Evolutionary conservation across 2,888 invertebrate species (phyloP).

Genomic region (Catonia carolina): DNA sequence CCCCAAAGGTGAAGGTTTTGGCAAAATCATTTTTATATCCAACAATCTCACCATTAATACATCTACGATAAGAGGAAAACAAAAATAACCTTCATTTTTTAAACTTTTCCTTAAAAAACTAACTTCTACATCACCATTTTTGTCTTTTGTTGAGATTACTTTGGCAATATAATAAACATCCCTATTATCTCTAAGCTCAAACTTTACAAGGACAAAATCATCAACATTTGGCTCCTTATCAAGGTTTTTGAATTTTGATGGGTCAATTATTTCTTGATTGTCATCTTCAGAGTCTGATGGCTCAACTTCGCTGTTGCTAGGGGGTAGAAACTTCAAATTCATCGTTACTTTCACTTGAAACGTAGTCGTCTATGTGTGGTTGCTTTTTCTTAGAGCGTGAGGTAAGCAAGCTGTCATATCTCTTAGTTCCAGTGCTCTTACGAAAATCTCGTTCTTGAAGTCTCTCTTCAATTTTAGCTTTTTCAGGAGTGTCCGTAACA

Average conservation of each 20-base stretch:
- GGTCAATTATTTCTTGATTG: neutral
- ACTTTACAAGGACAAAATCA: neutral
- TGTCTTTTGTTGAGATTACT: neutral
- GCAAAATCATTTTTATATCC: neutral
- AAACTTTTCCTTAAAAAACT: neutral
- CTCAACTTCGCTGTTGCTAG: neutral
- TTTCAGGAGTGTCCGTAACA: too few species aligned
- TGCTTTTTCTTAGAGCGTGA: too few species aligned
- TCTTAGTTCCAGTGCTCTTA: too few species aligned
- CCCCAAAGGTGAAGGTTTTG: neutral
- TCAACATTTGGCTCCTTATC: neutral
- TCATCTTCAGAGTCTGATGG: neutral
- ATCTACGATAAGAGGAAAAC: neutral
- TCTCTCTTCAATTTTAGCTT: too few species aligned
- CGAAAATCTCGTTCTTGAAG: too few species aligned
- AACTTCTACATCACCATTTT: neutral
- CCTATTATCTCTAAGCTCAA: neutral
- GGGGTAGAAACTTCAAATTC: too few species aligned
- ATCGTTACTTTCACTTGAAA: neutral
- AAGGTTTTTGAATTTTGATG: neutral
- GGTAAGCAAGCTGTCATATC: too few species aligned
- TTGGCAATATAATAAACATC: neutral
- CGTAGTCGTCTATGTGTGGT: neutral
- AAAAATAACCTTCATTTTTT: neutral
- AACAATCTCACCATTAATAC: neutral